phyloP scores from a whole-genome alignment of 2,113 vertebrate genomes.

The Tympanuchus pallidicinctus region DNA sequence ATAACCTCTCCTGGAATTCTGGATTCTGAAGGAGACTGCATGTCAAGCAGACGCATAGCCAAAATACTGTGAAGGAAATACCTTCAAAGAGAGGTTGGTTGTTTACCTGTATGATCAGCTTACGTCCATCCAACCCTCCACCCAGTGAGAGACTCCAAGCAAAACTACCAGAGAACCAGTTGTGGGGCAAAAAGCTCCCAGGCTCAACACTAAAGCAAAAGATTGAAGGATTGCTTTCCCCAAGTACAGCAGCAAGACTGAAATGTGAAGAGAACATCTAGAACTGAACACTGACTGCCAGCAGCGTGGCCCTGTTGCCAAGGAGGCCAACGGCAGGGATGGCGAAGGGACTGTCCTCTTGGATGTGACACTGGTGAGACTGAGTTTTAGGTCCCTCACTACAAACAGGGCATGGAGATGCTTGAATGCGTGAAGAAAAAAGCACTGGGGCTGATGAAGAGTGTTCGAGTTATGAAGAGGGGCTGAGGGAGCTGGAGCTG shows the following conservation, averaged over 20 bases:
- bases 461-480: background rate
- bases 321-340: background rate
- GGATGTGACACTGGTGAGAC: background rate
- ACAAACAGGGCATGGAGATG: background rate
- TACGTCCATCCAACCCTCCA: background rate
- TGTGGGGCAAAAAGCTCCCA: background rate
- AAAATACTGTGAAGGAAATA: background rate
- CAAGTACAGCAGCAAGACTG: background rate
- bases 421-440: background rate
- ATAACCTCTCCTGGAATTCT: background rate
- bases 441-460: background rate
- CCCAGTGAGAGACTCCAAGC: background rate
- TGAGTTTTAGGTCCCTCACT: background rate
- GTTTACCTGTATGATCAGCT: background rate
- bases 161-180: background rate
- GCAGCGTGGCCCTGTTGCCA: background rate
- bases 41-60: background rate
- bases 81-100: background rate
- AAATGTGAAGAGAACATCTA: background rate
- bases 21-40: background rate
- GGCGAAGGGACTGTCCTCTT: background rate
- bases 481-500: background rate
- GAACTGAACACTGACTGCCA: background rate
- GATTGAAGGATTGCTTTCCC: background rate
- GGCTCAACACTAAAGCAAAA: background rate